Percentiles rank a stretch among this genome's conserved stretches.
Conservation (phyloP, 2,888 invertebrate genomes). For the Balanococcus diminutus region DNA sequence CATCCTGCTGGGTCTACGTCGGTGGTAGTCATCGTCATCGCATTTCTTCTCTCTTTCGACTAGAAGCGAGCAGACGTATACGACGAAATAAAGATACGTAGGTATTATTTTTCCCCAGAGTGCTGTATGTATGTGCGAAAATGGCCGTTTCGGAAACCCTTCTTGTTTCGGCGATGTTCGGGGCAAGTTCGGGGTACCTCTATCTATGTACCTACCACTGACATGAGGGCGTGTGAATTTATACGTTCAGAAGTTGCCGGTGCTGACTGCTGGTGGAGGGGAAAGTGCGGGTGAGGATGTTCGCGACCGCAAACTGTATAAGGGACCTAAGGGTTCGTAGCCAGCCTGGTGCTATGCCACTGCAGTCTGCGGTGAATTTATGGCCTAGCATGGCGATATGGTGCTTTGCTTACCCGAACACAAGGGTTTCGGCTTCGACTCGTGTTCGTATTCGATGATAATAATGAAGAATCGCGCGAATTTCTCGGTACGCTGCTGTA, state of each 20-base stretch:
- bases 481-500: background rate
- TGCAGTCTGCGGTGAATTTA: background rate
- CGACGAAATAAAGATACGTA: background rate
- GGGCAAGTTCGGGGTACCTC: too few species aligned
- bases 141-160: background rate
- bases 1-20: background rate
- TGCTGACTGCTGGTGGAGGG: too few species aligned
- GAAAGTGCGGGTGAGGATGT: too few species aligned
- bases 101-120: background rate
- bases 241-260: too few species aligned
- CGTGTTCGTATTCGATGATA: background rate
- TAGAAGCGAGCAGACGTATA: too few species aligned
- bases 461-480: background rate
- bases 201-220: too few species aligned
- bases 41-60: background rate
- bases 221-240: background rate
- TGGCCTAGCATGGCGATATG: too few species aligned
- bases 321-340: background rate
- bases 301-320: background rate
- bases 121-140: background rate
- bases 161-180: background rate
- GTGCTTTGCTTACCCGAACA: too few species aligned
- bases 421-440: too few species aligned
- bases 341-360: background rate
- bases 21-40: background rate